Conservation (phyloP, 2,113 vertebrate species). For the Coreoperca whiteheadi region DNA sequence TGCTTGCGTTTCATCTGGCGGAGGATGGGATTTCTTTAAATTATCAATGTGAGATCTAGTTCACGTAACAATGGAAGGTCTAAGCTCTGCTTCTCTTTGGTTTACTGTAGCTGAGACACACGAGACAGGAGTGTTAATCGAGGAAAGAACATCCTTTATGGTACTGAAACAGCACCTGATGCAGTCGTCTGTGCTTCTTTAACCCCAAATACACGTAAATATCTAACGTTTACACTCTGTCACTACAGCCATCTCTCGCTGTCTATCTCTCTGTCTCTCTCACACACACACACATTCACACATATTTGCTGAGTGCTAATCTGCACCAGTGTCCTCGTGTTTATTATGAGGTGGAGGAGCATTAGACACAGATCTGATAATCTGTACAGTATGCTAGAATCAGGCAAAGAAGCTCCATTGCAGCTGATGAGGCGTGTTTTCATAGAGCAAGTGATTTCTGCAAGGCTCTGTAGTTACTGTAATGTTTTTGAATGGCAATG, state of each 20-base stretch:
- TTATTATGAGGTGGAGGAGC: constrained; percentile 57
- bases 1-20: constrained; percentile 21
- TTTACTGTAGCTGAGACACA: constrained; percentile 5
- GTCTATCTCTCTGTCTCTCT: not conserved
- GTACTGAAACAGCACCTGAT: constrained; percentile 6
- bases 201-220: not conserved
- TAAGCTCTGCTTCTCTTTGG: not conserved
- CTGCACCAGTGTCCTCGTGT: constrained; percentile 41
- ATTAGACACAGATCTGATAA: constrained; percentile 40
- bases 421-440: not conserved
- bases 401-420: constrained; percentile 4
- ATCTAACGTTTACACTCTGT: not conserved
- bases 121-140: constrained; percentile 8
- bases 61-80: constrained; percentile 4
- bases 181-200: not conserved
- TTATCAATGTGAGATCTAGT: constrained; percentile 28
- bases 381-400: constrained; percentile 26
- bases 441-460: not conserved
- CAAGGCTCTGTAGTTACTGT: not conserved
- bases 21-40: constrained; percentile 26
- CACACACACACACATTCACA: constrained; percentile 26
- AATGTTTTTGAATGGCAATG: not conserved
- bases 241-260: constrained; percentile 1
- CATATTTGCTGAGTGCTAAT: constrained; percentile 62
- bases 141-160: constrained; percentile 2